Evolutionary conservation across 2,797 vertebrate genomes (phyloP), one percentile per base, ranked within the genome.

Genomic region (Liasis olivaceus): DNA sequence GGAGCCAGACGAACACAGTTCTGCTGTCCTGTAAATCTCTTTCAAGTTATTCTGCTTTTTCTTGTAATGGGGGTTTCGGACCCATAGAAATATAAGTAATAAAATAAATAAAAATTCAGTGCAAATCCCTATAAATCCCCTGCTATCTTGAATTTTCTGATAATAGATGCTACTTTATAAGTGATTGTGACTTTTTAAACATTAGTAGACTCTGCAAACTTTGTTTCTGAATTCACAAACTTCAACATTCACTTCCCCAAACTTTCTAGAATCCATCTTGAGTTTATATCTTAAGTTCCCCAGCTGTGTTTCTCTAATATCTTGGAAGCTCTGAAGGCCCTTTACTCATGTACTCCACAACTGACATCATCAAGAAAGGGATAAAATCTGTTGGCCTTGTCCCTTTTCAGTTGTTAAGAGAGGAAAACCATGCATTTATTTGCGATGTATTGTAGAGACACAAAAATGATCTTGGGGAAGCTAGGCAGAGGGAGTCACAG

Each of bases 81-180:
- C 2, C 28, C 28, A 15, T 66, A 66, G 28, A 66, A 66, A 66
- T 66, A 66, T 31, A 66, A 69, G n/a, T 31, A 31, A 69, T 17
- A 69, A 31, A 69, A 69, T 69, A 69, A 69, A 69, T 31, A 31
- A 31, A 42, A 69, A 69, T 15, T 17, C n/a, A 31, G n/a, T 17
- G 31, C 17, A 77, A 22, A 77, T 22, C 69, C 69, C 31, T 72
- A 72, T 72, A 72, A 72, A 36, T 87, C 92, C 88, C 89, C 92
- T 91, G 81, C 56, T 95, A 94, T 88, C 87, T 63, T 36, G 54
- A 88, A 4, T 89, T 93, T 94, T 93, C 94, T 89, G 92, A 42
- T 87, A 66, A 72, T 88, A 93, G 93, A 63, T 66, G 66, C 92
- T 64, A 90, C 89, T 90, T 89, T n/a, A 77, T 59, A 92, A 60